phyloP scores from a whole-genome alignment of 1,140 invertebrate genomes.

The Periplaneta americana region DNA sequence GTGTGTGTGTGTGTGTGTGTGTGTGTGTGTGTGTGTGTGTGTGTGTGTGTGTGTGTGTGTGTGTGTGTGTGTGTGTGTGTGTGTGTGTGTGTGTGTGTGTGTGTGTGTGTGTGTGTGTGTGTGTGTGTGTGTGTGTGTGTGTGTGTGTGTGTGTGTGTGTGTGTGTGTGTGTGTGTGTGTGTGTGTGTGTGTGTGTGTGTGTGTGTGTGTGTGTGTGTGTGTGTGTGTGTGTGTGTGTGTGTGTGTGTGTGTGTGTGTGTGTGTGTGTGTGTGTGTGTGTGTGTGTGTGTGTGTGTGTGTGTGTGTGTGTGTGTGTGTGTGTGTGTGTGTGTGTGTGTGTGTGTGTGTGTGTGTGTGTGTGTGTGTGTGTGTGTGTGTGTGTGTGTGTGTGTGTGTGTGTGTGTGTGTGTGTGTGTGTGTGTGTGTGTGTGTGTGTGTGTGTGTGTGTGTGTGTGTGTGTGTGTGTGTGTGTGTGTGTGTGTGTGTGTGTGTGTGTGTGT shows the following conservation, averaged over 20 bases:
- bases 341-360: background rate
- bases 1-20: slow-evolving; percentile 19
- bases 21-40: slow-evolving; percentile 19
- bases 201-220: background rate
- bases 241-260: background rate
- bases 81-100: slow-evolving; percentile 22
- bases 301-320: background rate
- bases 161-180: slow-evolving; percentile 22
- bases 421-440: no score
- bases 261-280: background rate
- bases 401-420: no score
- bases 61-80: slow-evolving; percentile 18
- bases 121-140: slow-evolving; percentile 23
- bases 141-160: slow-evolving; percentile 25
- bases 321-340: background rate
- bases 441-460: no score
- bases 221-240: background rate
- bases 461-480: no score
- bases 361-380: no score
- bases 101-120: slow-evolving; percentile 23
- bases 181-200: slow-evolving; percentile 25
- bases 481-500: no score
- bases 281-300: background rate
- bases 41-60: slow-evolving; percentile 19
- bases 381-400: no score